Base-by-base conservation (phyloP, 2,797 vertebrate species). In the Sebastes jordani region DNA sequence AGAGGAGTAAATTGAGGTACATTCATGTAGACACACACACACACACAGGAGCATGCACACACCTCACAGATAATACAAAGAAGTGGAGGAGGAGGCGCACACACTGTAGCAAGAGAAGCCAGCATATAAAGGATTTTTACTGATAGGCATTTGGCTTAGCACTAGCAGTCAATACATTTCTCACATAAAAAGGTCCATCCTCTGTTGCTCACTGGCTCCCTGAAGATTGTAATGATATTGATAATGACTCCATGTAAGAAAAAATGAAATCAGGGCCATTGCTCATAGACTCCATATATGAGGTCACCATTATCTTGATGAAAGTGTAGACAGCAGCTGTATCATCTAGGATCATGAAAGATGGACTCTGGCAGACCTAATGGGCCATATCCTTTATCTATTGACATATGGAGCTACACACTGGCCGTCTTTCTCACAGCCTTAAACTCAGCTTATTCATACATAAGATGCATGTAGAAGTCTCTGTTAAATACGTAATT, bases 281-380 rank as follows among this genome's bases (percentile, higher is more conserved):
- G 86, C 89, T 93, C 89, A 88, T 60, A 58, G 84, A 81, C 86
- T 87, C 78, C 66, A 74, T 86, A 84, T 80, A 91, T 89, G 90
- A 93, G 92, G 90, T 91, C 87, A 87, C 90, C 86, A 91, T 92
- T 94, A 94, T 93, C 93, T 92, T 92, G 94, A 93, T 93, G 91
- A 88, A 91, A 88, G 90, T 75, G 82, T 63, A 81, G 92, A 93
- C 88, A 87, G 91, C 89, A 89, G 90, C 86, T 93, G 91, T 84
- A 90, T 95, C 91, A 94, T 89, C 71, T 36, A 68, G 65, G 74
- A 88, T 71, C 83, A 85, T 92, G 90, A 94, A 82, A 59, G 88
- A 94, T 93, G 88, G 87, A 84, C 85, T 75, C 77, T 78, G 85
- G 86, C 80, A 83, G 80, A 89, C 85, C 69, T 92, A 94, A 93